Conservation (phyloP, 2,113 vertebrate genomes). For the Ctenomys sociabilis region DNA sequence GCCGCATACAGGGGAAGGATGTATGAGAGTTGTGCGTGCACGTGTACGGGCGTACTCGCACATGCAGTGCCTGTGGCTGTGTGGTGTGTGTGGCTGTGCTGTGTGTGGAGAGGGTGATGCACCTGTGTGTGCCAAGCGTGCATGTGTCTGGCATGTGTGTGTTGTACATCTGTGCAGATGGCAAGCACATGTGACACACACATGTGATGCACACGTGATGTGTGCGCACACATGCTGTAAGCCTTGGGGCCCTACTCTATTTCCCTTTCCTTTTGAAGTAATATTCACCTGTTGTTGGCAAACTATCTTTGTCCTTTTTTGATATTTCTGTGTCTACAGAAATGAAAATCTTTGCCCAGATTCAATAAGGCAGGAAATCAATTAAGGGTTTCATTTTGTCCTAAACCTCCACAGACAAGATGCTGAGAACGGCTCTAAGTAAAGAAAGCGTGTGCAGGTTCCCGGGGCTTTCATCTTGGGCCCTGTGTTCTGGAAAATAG, state of each 20-base stretch:
- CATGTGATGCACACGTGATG: background rate
- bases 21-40: background rate
- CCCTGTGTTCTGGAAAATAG: constrained; percentile 46
- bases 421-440: constrained; percentile 41
- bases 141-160: background rate
- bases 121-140: background rate
- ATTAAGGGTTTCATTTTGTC: constrained; percentile 80
- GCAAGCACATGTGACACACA: no score
- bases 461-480: constrained; percentile 54
- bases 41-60: no score
- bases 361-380: constrained; percentile 82
- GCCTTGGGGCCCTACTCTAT: accelerated
- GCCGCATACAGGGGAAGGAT: background rate
- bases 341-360: constrained; percentile 69
- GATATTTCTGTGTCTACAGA: constrained; percentile 52
- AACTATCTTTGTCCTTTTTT: constrained; percentile 66
- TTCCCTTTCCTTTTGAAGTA: constrained; percentile 53
- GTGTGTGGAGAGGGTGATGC: background rate
- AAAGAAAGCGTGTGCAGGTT: constrained; percentile 47
- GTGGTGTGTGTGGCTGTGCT: no score
- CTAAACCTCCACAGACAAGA: constrained; percentile 75
- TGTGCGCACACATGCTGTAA: background rate
- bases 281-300: constrained; percentile 55
- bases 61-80: background rate
- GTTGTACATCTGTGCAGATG: background rate